phyloP scores from a whole-genome alignment of 2,797 vertebrate genomes.

The Geotrypetes seraphini region DNA sequence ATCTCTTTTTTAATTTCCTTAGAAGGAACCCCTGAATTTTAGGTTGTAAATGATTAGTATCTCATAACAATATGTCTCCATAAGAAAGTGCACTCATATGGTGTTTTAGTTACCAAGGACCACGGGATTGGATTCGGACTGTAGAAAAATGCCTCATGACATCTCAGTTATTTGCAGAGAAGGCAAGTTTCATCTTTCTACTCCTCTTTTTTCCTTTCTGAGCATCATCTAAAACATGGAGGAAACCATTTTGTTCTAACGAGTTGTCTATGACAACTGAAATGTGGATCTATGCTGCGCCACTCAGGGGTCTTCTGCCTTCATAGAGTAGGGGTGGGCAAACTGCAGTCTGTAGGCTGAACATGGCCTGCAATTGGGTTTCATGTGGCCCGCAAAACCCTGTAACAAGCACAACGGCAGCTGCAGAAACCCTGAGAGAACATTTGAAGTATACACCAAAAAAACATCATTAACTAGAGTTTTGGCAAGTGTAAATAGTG shows the following conservation, averaged over 20 bases:
- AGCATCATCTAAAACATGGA: conserved; percentile 5
- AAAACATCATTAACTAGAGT: no score
- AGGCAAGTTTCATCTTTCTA: not conserved
- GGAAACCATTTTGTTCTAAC: conserved; percentile 7
- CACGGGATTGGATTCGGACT: conserved; percentile 16
- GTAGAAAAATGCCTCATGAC: conserved; percentile 12
- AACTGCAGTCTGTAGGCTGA: no score
- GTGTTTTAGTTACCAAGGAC: conserved; percentile 13
- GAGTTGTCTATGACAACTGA: conserved; percentile 7
- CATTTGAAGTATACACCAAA: no score
- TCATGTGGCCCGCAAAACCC: no score
- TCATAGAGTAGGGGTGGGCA: no score
- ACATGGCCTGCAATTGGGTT: no score
- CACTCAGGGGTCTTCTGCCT: conserved; percentile 6
- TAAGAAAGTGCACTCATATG: conserved; percentile 20
- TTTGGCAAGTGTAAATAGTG: no score
- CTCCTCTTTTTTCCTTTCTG: conserved; percentile 11
- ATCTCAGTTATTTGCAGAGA: conserved; percentile 5
- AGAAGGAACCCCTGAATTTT: no score
- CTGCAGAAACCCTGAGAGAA: no score
- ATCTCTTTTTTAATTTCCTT: no score
- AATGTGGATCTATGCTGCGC: conserved; percentile 13
- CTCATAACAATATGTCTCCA: conserved; percentile 19
- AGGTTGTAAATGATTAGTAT: no score
- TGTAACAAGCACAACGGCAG: no score